Conservation (phyloP, 2,888 invertebrate genomes). For the Smittia aterrima region DNA sequence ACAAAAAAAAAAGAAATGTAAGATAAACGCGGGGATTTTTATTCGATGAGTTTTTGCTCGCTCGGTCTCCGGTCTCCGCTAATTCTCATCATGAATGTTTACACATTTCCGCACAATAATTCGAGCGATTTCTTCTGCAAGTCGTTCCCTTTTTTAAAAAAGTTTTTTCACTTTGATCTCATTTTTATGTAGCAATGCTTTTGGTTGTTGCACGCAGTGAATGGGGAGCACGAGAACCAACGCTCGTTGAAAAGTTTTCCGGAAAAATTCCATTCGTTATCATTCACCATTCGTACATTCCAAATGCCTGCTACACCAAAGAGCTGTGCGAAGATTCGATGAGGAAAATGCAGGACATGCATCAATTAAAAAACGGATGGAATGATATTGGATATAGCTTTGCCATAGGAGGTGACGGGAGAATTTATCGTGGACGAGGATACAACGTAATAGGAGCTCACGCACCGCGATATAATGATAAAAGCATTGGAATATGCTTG, state of each 20-base stretch:
- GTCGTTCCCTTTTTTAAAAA: background rate
- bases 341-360: slow-evolving; percentile 65
- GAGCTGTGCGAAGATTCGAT: slow-evolving; percentile 59
- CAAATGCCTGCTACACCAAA: slow-evolving; percentile 60
- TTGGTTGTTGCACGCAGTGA: slow-evolving; percentile 54
- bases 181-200: background rate
- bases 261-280: slow-evolving; percentile 66
- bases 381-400: slow-evolving; percentile 72
- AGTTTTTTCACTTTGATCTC: background rate
- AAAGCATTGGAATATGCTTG: slow-evolving; percentile 68
- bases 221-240: slow-evolving; percentile 62
- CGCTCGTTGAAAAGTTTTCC: slow-evolving; percentile 53
- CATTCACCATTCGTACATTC: slow-evolving; percentile 69
- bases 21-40: background rate
- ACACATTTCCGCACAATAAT: background rate
- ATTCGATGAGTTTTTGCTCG: background rate
- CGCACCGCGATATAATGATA: slow-evolving; percentile 64
- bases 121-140: too few species aligned
- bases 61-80: background rate
- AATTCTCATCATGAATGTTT: background rate
- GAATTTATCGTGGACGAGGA: slow-evolving; percentile 68
- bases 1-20: background rate
- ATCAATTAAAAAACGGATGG: slow-evolving; percentile 62
- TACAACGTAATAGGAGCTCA: slow-evolving; percentile 71
- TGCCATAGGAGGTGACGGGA: slow-evolving; percentile 69